phyloP scores from a whole-genome alignment of 2,888 invertebrate species.

The Koerneria pararmatus region DNA sequence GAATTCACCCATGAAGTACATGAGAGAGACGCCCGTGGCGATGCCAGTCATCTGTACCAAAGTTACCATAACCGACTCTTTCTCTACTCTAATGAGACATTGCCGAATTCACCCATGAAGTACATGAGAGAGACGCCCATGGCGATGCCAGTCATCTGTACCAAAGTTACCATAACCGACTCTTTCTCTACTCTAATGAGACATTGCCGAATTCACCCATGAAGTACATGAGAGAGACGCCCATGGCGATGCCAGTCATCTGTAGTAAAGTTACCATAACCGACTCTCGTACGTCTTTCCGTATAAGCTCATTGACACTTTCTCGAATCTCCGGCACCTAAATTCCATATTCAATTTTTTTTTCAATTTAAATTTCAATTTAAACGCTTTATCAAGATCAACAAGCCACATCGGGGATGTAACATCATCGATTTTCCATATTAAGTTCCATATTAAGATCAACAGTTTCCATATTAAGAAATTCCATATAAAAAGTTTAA shows the following conservation, averaged over 20 bases:
- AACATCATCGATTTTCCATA: too few relatives aligned
- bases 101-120: constrained; percentile 32
- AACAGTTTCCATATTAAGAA: too few relatives aligned
- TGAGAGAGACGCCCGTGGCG: constrained; percentile 40
- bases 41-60: too few relatives aligned
- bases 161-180: too few relatives aligned
- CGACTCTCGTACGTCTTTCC: constrained; percentile 43
- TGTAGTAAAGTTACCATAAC: constrained; percentile 43
- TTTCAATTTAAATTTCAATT: too few relatives aligned
- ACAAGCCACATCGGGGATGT: too few relatives aligned
- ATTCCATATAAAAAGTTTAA: too few relatives aligned
- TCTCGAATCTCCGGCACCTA: constrained; percentile 57
- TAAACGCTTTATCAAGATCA: too few relatives aligned
- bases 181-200: too few relatives aligned
- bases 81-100: constrained; percentile 20
- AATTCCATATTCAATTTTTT: constrained; percentile 21
- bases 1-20: constrained; percentile 41
- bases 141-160: constrained; percentile 40
- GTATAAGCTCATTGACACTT: constrained; percentile 46
- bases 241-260: constrained; percentile 28
- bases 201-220: constrained; percentile 30
- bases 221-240: constrained; percentile 45
- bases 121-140: constrained; percentile 47
- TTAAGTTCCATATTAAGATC: too few relatives aligned
- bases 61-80: too few relatives aligned